Percentiles rank a stretch among this genome's conserved stretches.
phyloP scores from a whole-genome alignment of 1,140 invertebrate species.

The Aphidius gifuensis region DNA sequence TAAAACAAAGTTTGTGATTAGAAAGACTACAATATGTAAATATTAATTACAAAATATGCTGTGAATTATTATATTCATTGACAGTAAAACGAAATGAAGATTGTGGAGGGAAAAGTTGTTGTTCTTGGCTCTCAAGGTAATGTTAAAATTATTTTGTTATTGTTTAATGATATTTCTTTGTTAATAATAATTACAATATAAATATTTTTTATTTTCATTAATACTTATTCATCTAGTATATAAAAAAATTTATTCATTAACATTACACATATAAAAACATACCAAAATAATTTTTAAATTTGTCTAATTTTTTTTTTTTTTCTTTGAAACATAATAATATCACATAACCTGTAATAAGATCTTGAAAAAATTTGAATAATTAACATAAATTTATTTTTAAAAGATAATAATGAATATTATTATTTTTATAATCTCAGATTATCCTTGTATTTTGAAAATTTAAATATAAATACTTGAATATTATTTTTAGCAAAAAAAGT shows the following conservation, averaged over 20 bases:
- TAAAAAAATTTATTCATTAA: no score
- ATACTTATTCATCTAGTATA: no score
- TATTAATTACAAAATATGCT: no score
- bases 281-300: conserved; percentile 3
- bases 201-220: conserved; percentile 8
- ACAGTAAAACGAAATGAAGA: conserved; percentile 54
- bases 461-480: no score
- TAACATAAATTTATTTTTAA: no score
- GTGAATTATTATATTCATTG: no score
- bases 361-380: no score
- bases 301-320: not conserved
- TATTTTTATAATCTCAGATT: conserved; percentile 19
- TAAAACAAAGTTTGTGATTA: no score
- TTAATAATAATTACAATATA: conserved; percentile 13
- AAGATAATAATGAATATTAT: not conserved
- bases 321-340: not conserved
- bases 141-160: conserved; percentile 4
- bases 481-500: no score
- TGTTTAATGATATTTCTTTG: conserved; percentile 13
- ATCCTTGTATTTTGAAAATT: not conserved
- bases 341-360: not conserved
- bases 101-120: conserved; percentile 78
- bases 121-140: conserved; percentile 77
- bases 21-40: no score
- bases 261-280: no score